phyloP scores from a whole-genome alignment of 2,113 vertebrate species.

The Mustelus asterias region DNA sequence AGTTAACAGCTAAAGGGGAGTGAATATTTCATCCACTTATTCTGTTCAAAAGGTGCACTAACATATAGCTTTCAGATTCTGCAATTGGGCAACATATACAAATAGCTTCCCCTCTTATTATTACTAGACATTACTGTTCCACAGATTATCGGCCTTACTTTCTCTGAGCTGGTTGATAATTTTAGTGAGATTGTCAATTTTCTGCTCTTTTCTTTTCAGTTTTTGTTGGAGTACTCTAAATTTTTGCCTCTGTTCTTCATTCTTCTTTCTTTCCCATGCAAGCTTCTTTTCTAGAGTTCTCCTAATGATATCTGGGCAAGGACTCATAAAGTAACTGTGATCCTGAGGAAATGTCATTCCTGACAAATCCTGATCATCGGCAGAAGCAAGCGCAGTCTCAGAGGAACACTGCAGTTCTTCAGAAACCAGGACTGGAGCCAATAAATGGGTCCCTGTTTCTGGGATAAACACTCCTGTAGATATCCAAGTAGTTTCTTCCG shows the following conservation, averaged over 20 bases:
- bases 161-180: slow-evolving; percentile 19
- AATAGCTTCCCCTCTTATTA: not conserved
- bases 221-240: slow-evolving; percentile 34
- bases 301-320: slow-evolving; percentile 27
- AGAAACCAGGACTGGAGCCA: not conserved
- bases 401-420: slow-evolving; percentile 9
- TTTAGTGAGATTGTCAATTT: slow-evolving; percentile 22
- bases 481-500: slow-evolving; percentile 31
- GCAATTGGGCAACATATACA: not conserved
- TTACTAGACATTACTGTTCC: not conserved
- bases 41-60: not conserved
- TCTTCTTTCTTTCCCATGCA: slow-evolving; percentile 33
- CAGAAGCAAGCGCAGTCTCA: not conserved
- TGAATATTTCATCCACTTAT: not conserved
- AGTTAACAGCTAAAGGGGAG: not conserved
- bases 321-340: slow-evolving; percentile 33
- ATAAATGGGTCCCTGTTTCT: not conserved
- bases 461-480: slow-evolving; percentile 24
- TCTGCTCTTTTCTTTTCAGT: slow-evolving; percentile 32
- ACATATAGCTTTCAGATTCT: not conserved
- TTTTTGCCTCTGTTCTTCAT: slow-evolving; percentile 15
- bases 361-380: not conserved
- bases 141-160: not conserved
- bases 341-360: slow-evolving; percentile 26
- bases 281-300: slow-evolving; percentile 30